These are phyloP conservation scores for Temnothorax unifasciatus DNA, from an alignment of 2,888 invertebrate species.

Conservation along the genomic window DNA sequence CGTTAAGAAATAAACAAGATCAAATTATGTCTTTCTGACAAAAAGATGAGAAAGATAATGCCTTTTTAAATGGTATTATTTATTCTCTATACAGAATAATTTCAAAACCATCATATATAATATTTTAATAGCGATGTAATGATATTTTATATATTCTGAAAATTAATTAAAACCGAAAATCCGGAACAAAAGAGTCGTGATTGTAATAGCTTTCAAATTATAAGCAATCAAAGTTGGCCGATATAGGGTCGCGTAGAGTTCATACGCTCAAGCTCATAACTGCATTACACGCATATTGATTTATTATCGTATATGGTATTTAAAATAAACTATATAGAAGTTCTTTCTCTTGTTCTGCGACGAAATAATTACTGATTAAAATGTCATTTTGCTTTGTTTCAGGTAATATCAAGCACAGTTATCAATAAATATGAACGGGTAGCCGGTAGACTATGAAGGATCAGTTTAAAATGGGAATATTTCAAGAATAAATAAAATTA, in stretches of 20 bases:
- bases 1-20: not conserved
- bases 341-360: not conserved
- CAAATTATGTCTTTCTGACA: not conserved
- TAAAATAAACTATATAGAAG: not conserved
- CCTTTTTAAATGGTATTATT: not conserved
- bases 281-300: not conserved
- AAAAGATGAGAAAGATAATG: not conserved
- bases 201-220: constrained; percentile 9
- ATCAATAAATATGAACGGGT: not conserved
- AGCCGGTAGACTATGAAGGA: not conserved
- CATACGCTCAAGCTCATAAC: not conserved
- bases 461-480: not conserved
- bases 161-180: constrained; percentile 24
- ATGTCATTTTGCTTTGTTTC: not conserved
- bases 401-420: not conserved
- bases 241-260: not conserved
- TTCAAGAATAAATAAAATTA: not conserved
- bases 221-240: not conserved
- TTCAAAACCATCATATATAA: not conserved
- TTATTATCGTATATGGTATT: not conserved
- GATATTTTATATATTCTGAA: constrained; percentile 8
- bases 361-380: constrained; percentile 12
- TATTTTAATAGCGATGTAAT: too few relatives aligned
- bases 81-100: not conserved
- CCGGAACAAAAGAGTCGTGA: not conserved